Evolutionary conservation across 1,140 invertebrate species (phyloP).

Genomic region (Drosophila teissieri): DNA sequence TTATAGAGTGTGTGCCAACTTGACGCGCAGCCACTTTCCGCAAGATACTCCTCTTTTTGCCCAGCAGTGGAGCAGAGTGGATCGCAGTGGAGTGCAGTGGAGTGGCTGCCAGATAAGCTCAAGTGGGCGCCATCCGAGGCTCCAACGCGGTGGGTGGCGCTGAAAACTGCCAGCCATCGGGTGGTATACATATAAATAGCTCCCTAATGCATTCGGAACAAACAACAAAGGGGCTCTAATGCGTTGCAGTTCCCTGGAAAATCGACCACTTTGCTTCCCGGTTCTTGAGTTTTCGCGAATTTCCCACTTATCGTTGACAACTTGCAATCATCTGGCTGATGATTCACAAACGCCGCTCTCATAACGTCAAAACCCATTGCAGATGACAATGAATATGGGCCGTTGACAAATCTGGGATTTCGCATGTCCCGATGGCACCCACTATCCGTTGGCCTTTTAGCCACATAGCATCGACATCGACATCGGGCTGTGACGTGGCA

Average conservation of each 20-base stretch:
- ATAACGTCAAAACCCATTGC: slow-evolving; percentile 59
- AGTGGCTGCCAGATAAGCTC: slow-evolving; percentile 46
- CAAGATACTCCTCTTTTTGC: slow-evolving; percentile 28
- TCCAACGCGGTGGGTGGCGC: slow-evolving; percentile 59
- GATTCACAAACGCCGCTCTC: slow-evolving; percentile 50
- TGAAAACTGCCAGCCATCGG: slow-evolving; percentile 31
- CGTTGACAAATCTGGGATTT: slow-evolving; percentile 61
- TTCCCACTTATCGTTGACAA: slow-evolving; percentile 56
- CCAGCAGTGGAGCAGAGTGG: not conserved
- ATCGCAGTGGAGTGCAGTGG: slow-evolving; percentile 5
- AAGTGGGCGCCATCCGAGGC: slow-evolving; percentile 57
- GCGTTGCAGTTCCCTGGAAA: slow-evolving; percentile 38
- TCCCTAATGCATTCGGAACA: slow-evolving; percentile 59
- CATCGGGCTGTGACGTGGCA: slow-evolving; percentile 43
- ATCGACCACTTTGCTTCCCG: slow-evolving; percentile 20
- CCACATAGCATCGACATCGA: slow-evolving; percentile 29
- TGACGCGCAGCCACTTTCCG: slow-evolving; percentile 63
- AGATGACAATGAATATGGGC: slow-evolving; percentile 23
- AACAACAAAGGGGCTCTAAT: slow-evolving; percentile 47
- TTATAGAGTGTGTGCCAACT: slow-evolving; percentile 71
- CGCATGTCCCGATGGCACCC: slow-evolving; percentile 23
- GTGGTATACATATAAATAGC: slow-evolving; percentile 44
- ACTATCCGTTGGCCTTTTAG: slow-evolving; percentile 20
- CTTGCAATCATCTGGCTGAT: slow-evolving; percentile 58
- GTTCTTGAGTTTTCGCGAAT: slow-evolving; percentile 13